Evolutionary conservation across 2,888 invertebrate genomes (phyloP).

Genomic region (Galerucella nymphaeae): DNA sequence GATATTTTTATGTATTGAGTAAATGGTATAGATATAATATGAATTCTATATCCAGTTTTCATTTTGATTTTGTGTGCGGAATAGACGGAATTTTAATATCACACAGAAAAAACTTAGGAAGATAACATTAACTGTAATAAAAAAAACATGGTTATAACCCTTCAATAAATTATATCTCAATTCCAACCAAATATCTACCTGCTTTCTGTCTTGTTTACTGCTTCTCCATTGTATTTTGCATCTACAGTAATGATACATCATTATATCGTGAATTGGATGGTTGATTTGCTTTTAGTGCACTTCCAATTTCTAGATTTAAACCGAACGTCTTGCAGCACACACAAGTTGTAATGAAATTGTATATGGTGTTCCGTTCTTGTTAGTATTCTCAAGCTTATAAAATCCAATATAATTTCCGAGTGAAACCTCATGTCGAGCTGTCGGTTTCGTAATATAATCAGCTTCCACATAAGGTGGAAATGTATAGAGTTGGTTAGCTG

Average conservation of each 20-base stretch:
- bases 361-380: not conserved
- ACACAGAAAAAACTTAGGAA: no score
- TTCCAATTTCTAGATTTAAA: constrained; percentile 1
- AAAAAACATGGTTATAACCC: not conserved
- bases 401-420: constrained; percentile 8
- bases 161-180: not conserved
- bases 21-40: no score
- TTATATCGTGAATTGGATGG: not conserved
- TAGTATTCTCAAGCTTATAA: not conserved
- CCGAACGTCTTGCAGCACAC: not conserved
- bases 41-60: no score
- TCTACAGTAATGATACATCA: not conserved
- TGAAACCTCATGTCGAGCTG: not conserved
- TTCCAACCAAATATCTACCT: not conserved
- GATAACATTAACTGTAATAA: not conserved
- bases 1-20: no score
- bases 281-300: constrained; percentile 16
- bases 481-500: not conserved
- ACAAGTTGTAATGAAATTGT: constrained; percentile 8
- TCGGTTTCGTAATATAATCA: not conserved
- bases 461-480: not conserved
- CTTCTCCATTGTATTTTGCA: not conserved
- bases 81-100: no score
- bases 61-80: no score
- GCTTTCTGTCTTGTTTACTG: not conserved